These are phyloP conservation scores for Pluvialis apricaria DNA, from an alignment of 2,113 vertebrate genomes.

Conservation along the genomic window DNA sequence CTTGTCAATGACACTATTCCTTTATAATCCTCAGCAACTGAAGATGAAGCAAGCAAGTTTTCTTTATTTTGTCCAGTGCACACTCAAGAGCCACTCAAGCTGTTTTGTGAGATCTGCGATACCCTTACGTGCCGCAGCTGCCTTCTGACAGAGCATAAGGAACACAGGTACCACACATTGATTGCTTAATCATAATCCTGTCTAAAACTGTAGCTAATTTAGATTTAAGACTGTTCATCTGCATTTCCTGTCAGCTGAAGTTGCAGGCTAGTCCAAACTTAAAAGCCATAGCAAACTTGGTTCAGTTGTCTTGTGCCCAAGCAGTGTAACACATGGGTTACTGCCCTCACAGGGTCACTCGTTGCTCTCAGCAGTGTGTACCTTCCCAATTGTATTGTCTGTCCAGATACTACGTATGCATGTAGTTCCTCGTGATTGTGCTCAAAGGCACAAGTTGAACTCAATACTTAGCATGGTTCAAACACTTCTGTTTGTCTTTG, in stretches of 20 bases:
- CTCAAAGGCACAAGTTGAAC: not conserved
- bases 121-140: slow-evolving; percentile 73
- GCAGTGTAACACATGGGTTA: accelerated
- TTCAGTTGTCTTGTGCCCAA: not conserved
- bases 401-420: not conserved
- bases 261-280: not conserved
- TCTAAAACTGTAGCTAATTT: not conserved
- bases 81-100: slow-evolving; percentile 67
- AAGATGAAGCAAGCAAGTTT: slow-evolving; percentile 17
- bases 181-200: not conserved
- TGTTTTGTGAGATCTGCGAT: slow-evolving; percentile 81
- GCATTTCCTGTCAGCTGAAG: not conserved
- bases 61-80: slow-evolving; percentile 68
- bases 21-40: slow-evolving; percentile 58
- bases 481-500: not conserved
- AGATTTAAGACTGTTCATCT: not conserved
- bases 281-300: not conserved
- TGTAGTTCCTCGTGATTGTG: not conserved
- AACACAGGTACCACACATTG: slow-evolving; percentile 72
- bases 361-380: not conserved
- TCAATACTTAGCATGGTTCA: not conserved
- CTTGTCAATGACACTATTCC: not conserved
- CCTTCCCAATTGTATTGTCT: not conserved
- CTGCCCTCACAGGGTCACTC: not conserved
- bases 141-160: slow-evolving; percentile 76